Base-by-base conservation (phyloP, 1,140 invertebrate genomes). In the Agrilus planipennis region DNA sequence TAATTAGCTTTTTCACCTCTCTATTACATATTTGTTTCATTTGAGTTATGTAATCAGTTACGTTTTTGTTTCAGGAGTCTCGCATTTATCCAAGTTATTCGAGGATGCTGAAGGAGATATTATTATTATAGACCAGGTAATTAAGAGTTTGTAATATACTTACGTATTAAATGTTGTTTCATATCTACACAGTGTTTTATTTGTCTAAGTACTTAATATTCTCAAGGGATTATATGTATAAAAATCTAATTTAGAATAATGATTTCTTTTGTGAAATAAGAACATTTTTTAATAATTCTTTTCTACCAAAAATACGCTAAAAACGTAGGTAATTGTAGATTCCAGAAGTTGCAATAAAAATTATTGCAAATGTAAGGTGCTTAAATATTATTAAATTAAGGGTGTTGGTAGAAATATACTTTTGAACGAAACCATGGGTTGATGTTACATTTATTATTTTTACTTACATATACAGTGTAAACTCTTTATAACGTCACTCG, bases 81-180 rank as follows among this genome's bases (percentile, higher is more conserved):
- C 68, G 2, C 71, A 75, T 41, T 69, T 71, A 10, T 58, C 63
- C 34, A 58, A 65, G 39, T 51, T 75, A 3, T n/a, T n/a, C n/a
- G 62, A 63, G 41, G 65, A 70, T 15, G 61, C 47, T 22, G 52
- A 52, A 29, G 64, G 63, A 19, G 70, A 73, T 30, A 42, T 69
- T 15, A 64, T 75, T 14, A 57, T 60, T 17, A 69, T 76, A 3
- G 68, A 75, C 52, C 65, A 76, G 69, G 74, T 75, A 63, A n/a
- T n/a, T n/a, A n/a, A n/a, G n/a, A n/a, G n/a, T n/a, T n/a, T n/a
- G n/a, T n/a, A n/a, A n/a, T n/a, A n/a, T n/a, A n/a, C n/a, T n/a
- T n/a, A n/a, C n/a, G n/a, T n/a, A n/a, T n/a, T n/a, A n/a, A n/a
- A n/a, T n/a, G n/a, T n/a, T n/a, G n/a, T n/a, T n/a, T n/a, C 64